Evolutionary conservation across 2,888 invertebrate species (phyloP).

Genomic region (Machimus atricapillus): DNA sequence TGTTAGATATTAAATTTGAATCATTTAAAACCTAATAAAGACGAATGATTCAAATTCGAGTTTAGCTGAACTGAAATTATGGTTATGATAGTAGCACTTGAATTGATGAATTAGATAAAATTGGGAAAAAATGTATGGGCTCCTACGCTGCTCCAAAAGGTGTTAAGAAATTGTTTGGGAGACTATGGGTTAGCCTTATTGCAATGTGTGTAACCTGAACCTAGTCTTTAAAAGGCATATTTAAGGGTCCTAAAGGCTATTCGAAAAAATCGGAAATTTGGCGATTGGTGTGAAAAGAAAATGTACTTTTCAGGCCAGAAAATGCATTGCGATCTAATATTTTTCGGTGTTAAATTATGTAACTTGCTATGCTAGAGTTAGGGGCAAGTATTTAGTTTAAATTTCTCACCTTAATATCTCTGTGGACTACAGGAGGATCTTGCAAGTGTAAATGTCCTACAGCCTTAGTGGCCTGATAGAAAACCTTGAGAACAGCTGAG

Average conservation of each 20-base stretch:
- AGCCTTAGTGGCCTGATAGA: constrained; percentile 90
- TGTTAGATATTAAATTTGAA: too few species aligned
- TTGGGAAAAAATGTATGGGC: too few species aligned
- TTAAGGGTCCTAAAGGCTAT: too few species aligned
- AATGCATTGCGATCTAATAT: neutral
- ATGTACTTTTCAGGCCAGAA: neutral
- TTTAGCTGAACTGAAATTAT: too few species aligned
- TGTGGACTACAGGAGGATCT: constrained; percentile 88
- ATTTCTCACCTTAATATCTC: constrained; percentile 84
- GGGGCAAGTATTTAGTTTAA: neutral
- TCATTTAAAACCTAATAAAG: too few species aligned
- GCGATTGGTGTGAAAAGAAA: neutral
- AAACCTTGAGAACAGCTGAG: constrained; percentile 78
- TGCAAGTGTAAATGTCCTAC: constrained; percentile 94
- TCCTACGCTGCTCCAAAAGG: neutral
- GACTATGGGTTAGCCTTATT: neutral
- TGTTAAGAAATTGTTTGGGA: neutral
- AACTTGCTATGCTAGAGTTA: neutral
- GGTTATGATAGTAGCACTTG: too few species aligned
- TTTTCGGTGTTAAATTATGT: neutral
- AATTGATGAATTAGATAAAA: too few species aligned
- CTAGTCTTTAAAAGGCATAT: too few species aligned
- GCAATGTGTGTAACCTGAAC: too few species aligned
- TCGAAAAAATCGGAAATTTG: too few species aligned
- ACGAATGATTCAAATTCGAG: too few species aligned